Conservation (phyloP, 2,888 invertebrate genomes). For the Nowickia ferox region DNA sequence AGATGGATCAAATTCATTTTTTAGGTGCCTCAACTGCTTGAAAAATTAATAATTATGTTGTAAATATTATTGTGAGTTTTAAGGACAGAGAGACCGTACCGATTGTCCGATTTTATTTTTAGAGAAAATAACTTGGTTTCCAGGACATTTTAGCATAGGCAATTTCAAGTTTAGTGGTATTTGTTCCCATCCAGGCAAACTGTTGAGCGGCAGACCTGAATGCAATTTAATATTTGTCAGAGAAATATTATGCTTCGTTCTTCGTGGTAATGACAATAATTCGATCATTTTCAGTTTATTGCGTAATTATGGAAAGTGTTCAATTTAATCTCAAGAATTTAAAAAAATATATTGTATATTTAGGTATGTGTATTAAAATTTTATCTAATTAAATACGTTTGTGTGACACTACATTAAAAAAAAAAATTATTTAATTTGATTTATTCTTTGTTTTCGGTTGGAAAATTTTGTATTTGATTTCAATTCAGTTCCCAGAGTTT, state of each 20-base stretch:
- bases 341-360: background rate
- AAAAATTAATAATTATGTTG: background rate
- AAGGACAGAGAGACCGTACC: conserved; percentile 70
- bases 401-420: background rate
- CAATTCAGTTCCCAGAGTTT: background rate
- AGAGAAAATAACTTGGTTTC: conserved; percentile 82
- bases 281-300: conserved; percentile 76
- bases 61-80: background rate
- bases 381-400: background rate
- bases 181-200: conserved; percentile 82
- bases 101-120: conserved; percentile 82
- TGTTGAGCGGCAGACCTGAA: conserved; percentile 81
- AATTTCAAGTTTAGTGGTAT: conserved; percentile 81
- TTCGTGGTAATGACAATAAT: conserved; percentile 78
- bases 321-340: background rate
- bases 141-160: conserved; percentile 82
- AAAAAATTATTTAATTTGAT: background rate
- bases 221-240: conserved; percentile 72
- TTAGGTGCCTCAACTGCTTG: conserved; percentile 76
- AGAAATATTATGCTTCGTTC: conserved; percentile 73
- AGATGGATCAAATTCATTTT: conserved; percentile 79
- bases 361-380: background rate
- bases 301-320: background rate
- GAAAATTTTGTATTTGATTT: background rate
- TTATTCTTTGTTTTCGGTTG: background rate